Conservation (phyloP, 2,113 vertebrate species). For the Cnemophilus loriae region DNA sequence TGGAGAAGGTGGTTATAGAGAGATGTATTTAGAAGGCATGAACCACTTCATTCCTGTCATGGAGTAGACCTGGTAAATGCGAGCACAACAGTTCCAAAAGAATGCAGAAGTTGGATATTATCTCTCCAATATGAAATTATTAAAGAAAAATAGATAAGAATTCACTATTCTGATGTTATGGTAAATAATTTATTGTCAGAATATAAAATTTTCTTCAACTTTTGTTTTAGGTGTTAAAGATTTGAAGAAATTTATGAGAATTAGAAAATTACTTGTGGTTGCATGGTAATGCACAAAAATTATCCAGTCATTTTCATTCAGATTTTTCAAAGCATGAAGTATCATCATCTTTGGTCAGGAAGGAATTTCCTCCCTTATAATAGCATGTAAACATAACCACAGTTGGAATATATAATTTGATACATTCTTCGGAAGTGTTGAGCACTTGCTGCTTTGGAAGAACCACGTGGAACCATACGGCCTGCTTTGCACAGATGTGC, state of each 20-base stretch:
- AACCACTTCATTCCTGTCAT: neutral
- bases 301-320: conserved; percentile 27
- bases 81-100: neutral
- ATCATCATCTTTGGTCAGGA: conserved; percentile 16
- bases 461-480: neutral
- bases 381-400: neutral
- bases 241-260: conserved; percentile 10
- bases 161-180: neutral
- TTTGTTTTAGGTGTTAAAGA: neutral
- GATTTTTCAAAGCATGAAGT: conserved; percentile 18
- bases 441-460: neutral
- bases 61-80: neutral
- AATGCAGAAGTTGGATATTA: neutral
- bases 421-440: neutral
- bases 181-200: neutral
- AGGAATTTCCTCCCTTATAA: conserved; percentile 38
- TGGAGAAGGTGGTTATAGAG: neutral
- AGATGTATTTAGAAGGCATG: neutral
- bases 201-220: neutral
- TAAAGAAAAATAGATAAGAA: neutral
- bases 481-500: neutral
- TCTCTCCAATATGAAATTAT: neutral
- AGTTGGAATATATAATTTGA: neutral
- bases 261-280: conserved; percentile 50
- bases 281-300: conserved; percentile 36